phyloP scores from a whole-genome alignment of 2,113 vertebrate genomes.

The Saccopteryx bilineata region DNA sequence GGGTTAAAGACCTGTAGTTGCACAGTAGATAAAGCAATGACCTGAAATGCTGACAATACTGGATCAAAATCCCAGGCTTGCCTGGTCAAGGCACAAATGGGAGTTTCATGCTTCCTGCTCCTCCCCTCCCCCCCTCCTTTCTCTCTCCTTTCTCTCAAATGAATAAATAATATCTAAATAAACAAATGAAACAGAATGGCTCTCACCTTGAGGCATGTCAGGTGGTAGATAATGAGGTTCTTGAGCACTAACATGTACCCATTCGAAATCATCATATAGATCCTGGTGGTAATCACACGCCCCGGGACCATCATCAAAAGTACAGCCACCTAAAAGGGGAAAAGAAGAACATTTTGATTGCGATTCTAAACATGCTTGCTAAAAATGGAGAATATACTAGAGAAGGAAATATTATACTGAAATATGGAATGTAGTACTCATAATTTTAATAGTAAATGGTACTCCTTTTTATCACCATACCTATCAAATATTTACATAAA shows the following conservation, averaged over 20 bases:
- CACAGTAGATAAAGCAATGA: too few relatives aligned
- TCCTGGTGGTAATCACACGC: constrained; percentile 98
- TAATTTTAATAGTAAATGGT: not conserved
- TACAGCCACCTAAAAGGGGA: constrained; percentile 93
- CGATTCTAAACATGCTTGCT: not conserved
- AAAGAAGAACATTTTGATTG: not conserved
- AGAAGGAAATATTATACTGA: not conserved
- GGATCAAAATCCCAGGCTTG: too few relatives aligned
- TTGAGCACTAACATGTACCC: constrained; percentile 96
- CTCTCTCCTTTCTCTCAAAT: too few relatives aligned
- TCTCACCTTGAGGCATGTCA: constrained; percentile 96
- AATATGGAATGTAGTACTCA: not conserved
- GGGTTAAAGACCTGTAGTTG: not conserved
- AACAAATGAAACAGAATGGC: not conserved
- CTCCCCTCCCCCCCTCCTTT: too few relatives aligned
- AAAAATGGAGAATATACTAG: not conserved
- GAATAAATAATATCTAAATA: too few relatives aligned
- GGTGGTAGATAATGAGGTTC: constrained; percentile 95
- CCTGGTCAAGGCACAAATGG: too few relatives aligned
- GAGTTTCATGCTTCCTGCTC: too few relatives aligned
- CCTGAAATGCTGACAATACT: too few relatives aligned
- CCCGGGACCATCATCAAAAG: constrained; percentile 95
- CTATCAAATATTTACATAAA: constrained; percentile 68
- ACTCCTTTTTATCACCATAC: not conserved
- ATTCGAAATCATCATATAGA: constrained; percentile 97